Evolutionary conservation across 1,140 invertebrate species (phyloP).

Genomic region (Drosophila fuyamai): DNA sequence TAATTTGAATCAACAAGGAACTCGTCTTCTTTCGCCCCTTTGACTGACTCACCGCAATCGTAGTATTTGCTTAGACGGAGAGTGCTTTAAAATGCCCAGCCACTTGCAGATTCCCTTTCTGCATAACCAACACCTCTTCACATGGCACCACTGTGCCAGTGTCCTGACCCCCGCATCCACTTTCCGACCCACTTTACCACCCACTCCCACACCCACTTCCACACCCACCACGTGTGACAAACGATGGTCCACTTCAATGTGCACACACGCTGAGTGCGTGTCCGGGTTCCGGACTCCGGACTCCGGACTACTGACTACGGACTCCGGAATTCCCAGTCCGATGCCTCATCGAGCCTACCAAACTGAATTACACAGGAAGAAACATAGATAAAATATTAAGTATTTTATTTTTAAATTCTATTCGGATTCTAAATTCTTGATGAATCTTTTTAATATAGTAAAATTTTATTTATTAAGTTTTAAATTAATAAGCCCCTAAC

Average conservation of each 20-base stretch:
- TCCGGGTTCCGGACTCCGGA: constrained; percentile 18
- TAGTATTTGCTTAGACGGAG: constrained; percentile 23
- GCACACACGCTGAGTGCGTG: constrained; percentile 45
- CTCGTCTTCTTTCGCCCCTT: constrained; percentile 22
- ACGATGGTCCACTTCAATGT: constrained; percentile 67
- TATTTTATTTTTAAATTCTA: too few species aligned
- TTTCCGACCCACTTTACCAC: too few species aligned
- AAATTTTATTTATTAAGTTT: too few species aligned
- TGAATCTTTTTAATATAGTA: too few species aligned
- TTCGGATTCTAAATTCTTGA: too few species aligned
- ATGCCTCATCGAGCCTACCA: constrained; percentile 39
- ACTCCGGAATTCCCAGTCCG: constrained; percentile 15
- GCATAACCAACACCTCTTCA: constrained; percentile 31
- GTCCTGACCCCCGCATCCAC: neutral
- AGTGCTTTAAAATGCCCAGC: constrained; percentile 32
- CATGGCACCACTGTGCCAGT: constrained; percentile 13
- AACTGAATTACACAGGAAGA: constrained; percentile 2
- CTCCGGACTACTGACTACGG: neutral
- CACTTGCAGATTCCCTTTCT: constrained; percentile 47
- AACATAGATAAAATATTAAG: too few species aligned
- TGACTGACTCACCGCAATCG: constrained; percentile 23
- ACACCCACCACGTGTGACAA: constrained; percentile 56
- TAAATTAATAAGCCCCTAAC: too few species aligned
- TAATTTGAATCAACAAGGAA: constrained; percentile 50
- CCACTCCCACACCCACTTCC: neutral